Conservation (phyloP, 2,113 vertebrate genomes). For the Callocephalon fimbriatum region DNA sequence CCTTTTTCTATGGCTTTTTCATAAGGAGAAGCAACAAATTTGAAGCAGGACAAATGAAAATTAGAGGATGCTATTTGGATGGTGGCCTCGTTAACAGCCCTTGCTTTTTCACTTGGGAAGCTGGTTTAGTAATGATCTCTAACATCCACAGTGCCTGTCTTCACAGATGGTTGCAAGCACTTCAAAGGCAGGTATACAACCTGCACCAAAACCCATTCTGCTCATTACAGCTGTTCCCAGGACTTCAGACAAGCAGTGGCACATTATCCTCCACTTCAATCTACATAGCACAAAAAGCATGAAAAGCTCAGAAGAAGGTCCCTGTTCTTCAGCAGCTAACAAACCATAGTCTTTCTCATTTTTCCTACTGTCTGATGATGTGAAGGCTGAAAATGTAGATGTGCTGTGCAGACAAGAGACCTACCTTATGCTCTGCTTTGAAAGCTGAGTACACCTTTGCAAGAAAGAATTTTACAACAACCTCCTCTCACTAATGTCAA, state of each 20-base stretch:
- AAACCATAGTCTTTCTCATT: not conserved
- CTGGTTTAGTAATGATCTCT: slow-evolving; percentile 49
- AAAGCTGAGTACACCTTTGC: not conserved
- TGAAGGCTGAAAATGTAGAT: not conserved
- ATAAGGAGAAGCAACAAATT: slow-evolving; percentile 21
- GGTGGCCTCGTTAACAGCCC: slow-evolving; percentile 44
- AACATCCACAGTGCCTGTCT: slow-evolving; percentile 14
- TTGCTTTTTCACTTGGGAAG: slow-evolving; percentile 39
- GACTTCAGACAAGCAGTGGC: slow-evolving; percentile 25
- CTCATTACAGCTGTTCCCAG: slow-evolving; percentile 55
- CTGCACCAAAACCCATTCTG: slow-evolving; percentile 13
- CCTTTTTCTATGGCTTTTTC: slow-evolving; percentile 40
- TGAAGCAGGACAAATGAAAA: slow-evolving; percentile 36
- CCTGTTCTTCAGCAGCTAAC: not conserved
- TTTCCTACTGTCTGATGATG: not conserved
- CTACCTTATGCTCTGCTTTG: not conserved
- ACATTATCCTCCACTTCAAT: slow-evolving; percentile 30
- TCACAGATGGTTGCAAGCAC: slow-evolving; percentile 47
- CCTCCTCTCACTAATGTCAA: not conserved
- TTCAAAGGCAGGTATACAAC: slow-evolving; percentile 50
- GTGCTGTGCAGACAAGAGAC: not conserved
- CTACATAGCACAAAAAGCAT: slow-evolving; percentile 12
- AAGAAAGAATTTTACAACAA: not conserved
- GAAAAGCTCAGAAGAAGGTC: slow-evolving; percentile 33
- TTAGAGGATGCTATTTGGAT: slow-evolving; percentile 24